phyloP scores from a whole-genome alignment of 2,797 vertebrate genomes.

The Channa striata region DNA sequence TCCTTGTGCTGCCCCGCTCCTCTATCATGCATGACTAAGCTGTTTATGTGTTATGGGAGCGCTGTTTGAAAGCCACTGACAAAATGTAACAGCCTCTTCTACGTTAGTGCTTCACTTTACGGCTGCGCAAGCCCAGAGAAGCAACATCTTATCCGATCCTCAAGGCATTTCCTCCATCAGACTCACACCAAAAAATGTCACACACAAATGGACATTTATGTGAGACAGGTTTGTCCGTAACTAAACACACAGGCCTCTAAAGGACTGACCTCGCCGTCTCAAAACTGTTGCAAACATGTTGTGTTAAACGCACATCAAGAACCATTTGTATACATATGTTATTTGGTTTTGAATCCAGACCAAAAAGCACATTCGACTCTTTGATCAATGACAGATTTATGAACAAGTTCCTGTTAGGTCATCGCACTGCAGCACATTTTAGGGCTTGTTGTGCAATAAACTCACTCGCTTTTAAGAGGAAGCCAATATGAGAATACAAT shows the following conservation, averaged over 20 bases:
- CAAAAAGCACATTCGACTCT: constrained; percentile 45
- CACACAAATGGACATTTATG: background rate
- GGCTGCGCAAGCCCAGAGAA: constrained; percentile 9
- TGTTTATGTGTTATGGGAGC: constrained; percentile 8
- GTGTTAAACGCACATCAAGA: constrained; percentile 68
- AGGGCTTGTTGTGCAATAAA: constrained; percentile 7
- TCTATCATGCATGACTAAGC: background rate
- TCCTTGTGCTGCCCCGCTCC: too few species aligned
- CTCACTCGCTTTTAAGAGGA: background rate
- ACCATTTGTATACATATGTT: constrained; percentile 55
- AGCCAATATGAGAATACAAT: background rate
- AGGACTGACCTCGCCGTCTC: constrained; percentile 48
- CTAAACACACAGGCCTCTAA: constrained; percentile 15
- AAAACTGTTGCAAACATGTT: constrained; percentile 50
- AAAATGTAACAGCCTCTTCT: constrained; percentile 15
- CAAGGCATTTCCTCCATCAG: constrained; percentile 51
- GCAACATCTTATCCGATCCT: constrained; percentile 30
- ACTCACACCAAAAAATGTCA: constrained; percentile 52
- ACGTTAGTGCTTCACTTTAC: constrained; percentile 8
- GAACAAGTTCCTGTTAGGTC: constrained; percentile 34
- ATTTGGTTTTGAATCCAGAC: constrained; percentile 48
- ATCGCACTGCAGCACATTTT: constrained; percentile 15
- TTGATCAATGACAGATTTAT: constrained; percentile 56
- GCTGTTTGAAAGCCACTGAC: constrained; percentile 43
- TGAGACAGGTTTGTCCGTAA: background rate